Percentiles rank a stretch among this genome's conserved stretches.
Conservation (phyloP, 2,888 invertebrate species). For the Megaustenia siamemsis region DNA sequence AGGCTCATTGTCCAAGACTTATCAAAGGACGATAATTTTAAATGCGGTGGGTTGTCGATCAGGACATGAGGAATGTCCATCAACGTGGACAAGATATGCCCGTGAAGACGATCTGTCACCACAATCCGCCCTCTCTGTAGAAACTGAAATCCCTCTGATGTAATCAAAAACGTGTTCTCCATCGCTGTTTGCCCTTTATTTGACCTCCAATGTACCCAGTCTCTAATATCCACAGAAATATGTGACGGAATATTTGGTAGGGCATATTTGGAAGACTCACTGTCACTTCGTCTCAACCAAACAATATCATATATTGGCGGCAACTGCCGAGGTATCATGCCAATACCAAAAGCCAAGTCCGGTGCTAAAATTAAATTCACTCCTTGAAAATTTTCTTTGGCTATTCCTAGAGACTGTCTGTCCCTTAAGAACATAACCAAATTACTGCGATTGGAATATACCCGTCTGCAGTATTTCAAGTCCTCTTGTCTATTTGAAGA, state of each 20-base stretch:
- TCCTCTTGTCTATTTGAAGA: background rate
- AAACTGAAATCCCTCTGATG: conserved; percentile 56
- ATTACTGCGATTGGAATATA: conserved; percentile 47
- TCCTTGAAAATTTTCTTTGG: conserved; percentile 44
- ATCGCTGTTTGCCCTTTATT: conserved; percentile 44
- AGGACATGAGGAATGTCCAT: conserved; percentile 31
- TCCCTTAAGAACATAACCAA: conserved; percentile 55
- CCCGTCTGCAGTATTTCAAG: background rate
- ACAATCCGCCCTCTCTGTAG: conserved; percentile 61
- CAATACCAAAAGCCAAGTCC: conserved; percentile 61
- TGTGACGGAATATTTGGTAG: conserved; percentile 38
- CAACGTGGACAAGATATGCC: conserved; percentile 49
- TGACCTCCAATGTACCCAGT: conserved; percentile 57
- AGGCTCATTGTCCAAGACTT: conserved; percentile 47
- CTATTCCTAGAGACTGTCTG: conserved; percentile 46
- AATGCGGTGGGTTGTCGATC: conserved; percentile 31
- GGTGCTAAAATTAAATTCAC: conserved; percentile 55
- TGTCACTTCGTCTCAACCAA: conserved; percentile 58
- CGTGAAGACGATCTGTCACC: conserved; percentile 61
- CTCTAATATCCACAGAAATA: conserved; percentile 41
- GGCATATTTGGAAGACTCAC: conserved; percentile 51
- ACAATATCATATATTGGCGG: conserved; percentile 59
- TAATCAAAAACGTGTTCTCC: conserved; percentile 51
- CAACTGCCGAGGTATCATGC: conserved; percentile 53
- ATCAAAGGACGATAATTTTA: conserved; percentile 50